Evolutionary conservation across 2,888 invertebrate species (phyloP), one percentile per base, ranked within the genome.

Genomic region (Metopia argyrocephala): DNA sequence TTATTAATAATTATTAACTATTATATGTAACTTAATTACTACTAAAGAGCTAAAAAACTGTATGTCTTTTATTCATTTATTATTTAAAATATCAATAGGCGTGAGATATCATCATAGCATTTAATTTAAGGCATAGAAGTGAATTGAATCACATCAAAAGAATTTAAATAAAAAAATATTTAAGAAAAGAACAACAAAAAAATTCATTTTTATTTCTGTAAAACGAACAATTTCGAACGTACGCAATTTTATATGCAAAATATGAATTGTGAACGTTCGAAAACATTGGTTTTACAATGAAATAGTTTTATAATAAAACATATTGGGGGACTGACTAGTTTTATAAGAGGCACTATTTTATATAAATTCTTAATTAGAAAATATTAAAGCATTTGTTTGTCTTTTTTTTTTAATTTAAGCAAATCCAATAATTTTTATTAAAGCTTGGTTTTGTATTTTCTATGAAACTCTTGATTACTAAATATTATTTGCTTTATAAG

Each of bases 391-490:
- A 15, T 46, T 46, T 46, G 4, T 48, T 48, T 18, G 5, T 4
- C 6, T 48, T 48, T 48, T 48, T 48, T 18, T 48, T 48, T 3
- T 0, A 18, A 48, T 48, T 48, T 38, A 12, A 38, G 38, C 38
- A 38, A 38, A 12, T 38, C 38, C 38, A 38, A 38, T 38, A 12
- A 15, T 38, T 38, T 57, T 54, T 27, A 54, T 20, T n/a, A 9
- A 57, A 69, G 76, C 61, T 69, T 62, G 46, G 76, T 6, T 31
- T 18, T n/a, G 12, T 54, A 15, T 23, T 15, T 23, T 54, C 54
- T 66, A n/a, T 78, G 71, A 78, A 78, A 78, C 70, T 71, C 75
- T 59, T 52, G 20, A 54, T 45, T 38, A 12, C 12, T 38, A 6
- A 54, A 46, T 54, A 28, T 9, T 23, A 7, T 31, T 31, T 15